These are phyloP conservation scores for Eptesicus fuscus DNA, from an alignment of 2,113 vertebrate genomes.

Conservation along the genomic window DNA sequence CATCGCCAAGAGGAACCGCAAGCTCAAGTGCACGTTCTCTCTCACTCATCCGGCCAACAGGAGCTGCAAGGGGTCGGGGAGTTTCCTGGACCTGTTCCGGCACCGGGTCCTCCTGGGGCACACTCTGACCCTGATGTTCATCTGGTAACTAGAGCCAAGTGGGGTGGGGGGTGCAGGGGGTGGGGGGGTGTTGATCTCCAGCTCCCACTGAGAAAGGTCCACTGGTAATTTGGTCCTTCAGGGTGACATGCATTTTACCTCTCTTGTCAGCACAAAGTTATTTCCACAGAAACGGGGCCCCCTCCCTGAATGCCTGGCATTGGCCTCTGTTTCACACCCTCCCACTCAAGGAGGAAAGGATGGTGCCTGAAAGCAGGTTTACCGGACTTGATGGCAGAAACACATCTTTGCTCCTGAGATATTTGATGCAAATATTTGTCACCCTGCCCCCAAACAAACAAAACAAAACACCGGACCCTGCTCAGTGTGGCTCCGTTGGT, in stretches of 20 bases:
- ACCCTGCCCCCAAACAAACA: background rate
- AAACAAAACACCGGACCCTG: background rate
- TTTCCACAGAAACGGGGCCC: background rate
- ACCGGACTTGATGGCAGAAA: background rate
- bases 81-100: constrained; percentile 82
- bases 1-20: constrained; percentile 83
- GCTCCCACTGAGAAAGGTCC: background rate
- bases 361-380: no score
- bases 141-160: constrained; percentile 78
- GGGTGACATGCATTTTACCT: background rate
- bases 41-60: constrained; percentile 74
- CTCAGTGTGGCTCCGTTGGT: no score
- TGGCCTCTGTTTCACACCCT: background rate
- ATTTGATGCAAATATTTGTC: background rate
- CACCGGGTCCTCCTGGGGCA: constrained; percentile 82
- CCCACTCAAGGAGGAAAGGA: background rate
- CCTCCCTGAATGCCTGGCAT: background rate
- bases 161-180: no score
- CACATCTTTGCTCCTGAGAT: background rate
- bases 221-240: background rate
- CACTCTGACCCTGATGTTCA: constrained; percentile 87
- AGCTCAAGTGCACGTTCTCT: constrained; percentile 77
- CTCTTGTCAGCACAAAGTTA: background rate
- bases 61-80: constrained; percentile 69
- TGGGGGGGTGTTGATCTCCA: background rate